A percentile compares a stretch with the other conserved stretches of the same genome.
phyloP scores from a whole-genome alignment of 2,113 vertebrate genomes.

The Mastomys coucha region DNA sequence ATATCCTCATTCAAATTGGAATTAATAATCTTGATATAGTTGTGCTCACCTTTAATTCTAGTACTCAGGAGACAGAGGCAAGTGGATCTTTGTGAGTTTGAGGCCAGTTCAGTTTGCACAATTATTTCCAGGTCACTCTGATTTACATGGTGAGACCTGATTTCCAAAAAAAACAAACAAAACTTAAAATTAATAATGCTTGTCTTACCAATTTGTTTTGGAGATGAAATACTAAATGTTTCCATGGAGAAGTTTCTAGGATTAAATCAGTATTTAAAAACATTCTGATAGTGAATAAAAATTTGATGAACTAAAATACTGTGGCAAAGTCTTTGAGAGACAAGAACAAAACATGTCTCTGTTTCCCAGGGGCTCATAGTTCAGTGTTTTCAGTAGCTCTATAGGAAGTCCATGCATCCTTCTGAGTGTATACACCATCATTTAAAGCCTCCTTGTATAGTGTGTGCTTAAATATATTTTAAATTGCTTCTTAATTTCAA shows the following conservation, averaged over 20 bases:
- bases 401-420: too few relatives aligned
- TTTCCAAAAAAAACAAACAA: background rate
- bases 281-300: background rate
- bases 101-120: background rate
- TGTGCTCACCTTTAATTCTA: background rate
- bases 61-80: background rate
- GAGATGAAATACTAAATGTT: constrained; percentile 7
- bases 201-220: background rate
- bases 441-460: background rate
- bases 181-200: background rate
- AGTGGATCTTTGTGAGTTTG: background rate
- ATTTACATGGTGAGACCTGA: background rate
- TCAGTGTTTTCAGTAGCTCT: background rate
- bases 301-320: background rate
- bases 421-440: background rate
- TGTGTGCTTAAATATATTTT: background rate
- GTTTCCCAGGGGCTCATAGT: background rate
- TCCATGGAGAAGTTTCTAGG: background rate
- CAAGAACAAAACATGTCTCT: background rate
- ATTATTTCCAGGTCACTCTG: background rate
- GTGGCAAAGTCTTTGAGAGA: background rate
- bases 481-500: background rate
- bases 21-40: background rate
- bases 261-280: background rate
- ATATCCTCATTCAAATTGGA: background rate